Base-by-base conservation (phyloP, 2,888 invertebrate species). In the Amphipyra berbera region DNA sequence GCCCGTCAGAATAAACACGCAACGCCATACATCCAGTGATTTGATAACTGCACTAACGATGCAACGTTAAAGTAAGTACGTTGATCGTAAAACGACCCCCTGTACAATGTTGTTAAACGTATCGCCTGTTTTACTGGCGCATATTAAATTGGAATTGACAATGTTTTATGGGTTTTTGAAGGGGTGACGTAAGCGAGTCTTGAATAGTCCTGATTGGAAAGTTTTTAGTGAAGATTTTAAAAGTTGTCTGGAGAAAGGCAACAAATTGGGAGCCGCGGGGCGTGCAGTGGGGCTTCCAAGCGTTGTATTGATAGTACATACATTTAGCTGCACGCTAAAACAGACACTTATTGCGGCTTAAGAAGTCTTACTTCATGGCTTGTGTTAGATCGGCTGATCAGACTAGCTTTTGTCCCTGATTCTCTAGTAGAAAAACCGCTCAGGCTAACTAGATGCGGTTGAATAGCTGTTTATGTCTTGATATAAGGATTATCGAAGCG, bases 41-140 rank as follows among this genome's bases (percentile, higher is more conserved):
- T 88, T 88, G 87, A 88, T 88, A 85, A 86, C 85, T 87, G 86
- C 87, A 83, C 71, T 84, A 78, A 69, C 80, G 72, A 66, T 80
- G 78, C 71, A 78, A 61, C 60, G 62, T 67, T 62, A 53, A 53
- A 65, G 64, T 64, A 45, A 68, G 70, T 52, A 63, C 67, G 68
- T 59, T 61, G 70, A 44, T 88, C 87, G 85, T 88, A 88, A 88
- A 88, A 77, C 67, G 77, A 75, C 82, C 86, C 86, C 81, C 81
- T 30, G 8, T 73, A 80, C 75, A 81, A 76, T 82, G 81, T 87
- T 87, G 87, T 88, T 86, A 85, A 84, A 81, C 82, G 79, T 77
- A 72, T 81, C 85, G 82, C 83, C 81, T 79, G 81, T 82, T 90
- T 90, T 90, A 90, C 74, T 86, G 82, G 75, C 77, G 82, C 80